Evolutionary conservation across 2,888 invertebrate species (phyloP), one percentile per base, ranked within the genome.

Genomic region (Marasmarcha lunaedactyla): DNA sequence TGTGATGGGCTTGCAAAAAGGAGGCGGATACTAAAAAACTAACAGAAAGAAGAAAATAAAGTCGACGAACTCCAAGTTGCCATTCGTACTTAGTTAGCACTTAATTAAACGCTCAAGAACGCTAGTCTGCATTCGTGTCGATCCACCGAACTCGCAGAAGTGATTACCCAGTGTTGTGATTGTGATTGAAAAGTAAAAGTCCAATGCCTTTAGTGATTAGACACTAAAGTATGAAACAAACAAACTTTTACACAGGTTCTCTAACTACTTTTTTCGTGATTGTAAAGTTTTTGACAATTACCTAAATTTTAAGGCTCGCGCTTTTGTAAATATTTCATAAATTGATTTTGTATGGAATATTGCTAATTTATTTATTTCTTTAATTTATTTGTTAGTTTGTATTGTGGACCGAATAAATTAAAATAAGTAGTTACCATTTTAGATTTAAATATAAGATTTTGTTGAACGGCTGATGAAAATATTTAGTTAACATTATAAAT

Each of bases 1-100:
- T 1, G 90, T 91, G 2, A 90, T 94, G 85, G 92, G 91, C 40
- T 73, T 93, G 45, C 92, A 88, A 63, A 76, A 81, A 45, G 81
- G 83, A 43, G 63, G 71, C 25, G 78, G 76, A 51, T 81, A 61
- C 57, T 42, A 36, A 48, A 56, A 39, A 46, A 41, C 50, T 48
- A 40, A n/a, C n/a, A n/a, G n/a, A 52, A 20, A 5, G 7, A 20
- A 47, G 55, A 53, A 48, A 43, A 46, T 56, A 58, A 63, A 64
- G 66, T 67, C 64, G 66, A 67, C 60, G 56, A 47, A 40, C 59
- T 72, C 68, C 52, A 59, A 69, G 73, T 68, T 69, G 72, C 73
- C 72, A 73, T 73, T 64, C 54, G 62, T 61, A 53, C 53, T 64
- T 57, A 58, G 57, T 56, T 60, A 64, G 55, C 52, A 46, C 45